A percentile compares a stretch with the other conserved stretches of the same genome.
These are phyloP conservation scores for Lasioglossum lativentre DNA, from an alignment of 2,888 invertebrate genomes.

Conservation along the genomic window DNA sequence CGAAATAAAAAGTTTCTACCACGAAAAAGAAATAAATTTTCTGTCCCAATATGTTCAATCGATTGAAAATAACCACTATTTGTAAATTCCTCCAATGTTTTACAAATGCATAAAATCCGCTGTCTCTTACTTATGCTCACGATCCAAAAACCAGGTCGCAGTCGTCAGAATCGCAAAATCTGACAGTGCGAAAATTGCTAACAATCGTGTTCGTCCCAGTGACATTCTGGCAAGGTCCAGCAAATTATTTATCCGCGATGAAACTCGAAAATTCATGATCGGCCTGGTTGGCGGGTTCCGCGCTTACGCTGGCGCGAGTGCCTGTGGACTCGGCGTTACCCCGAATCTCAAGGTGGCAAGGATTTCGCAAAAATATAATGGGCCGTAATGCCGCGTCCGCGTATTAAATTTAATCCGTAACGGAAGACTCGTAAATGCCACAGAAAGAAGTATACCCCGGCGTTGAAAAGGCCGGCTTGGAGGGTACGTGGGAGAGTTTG, in stretches of 20 bases:
- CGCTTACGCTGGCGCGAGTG: constrained; percentile 7
- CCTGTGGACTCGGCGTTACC: background rate
- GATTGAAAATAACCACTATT: too few relatives aligned
- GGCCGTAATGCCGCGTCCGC: constrained; percentile 30
- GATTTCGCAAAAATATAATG: constrained; percentile 55
- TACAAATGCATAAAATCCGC: too few relatives aligned
- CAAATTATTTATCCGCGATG: background rate
- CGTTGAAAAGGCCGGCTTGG: background rate
- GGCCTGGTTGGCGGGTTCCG: background rate
- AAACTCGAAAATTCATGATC: background rate
- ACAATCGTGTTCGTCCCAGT: too few relatives aligned
- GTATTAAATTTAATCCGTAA: constrained; percentile 66
- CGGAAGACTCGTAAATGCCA: constrained; percentile 43
- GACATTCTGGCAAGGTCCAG: too few relatives aligned
- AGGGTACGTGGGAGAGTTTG: background rate
- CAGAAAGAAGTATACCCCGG: constrained; percentile 12
- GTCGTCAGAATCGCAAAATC: too few relatives aligned
- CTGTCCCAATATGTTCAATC: too few relatives aligned
- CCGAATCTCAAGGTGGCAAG: constrained; percentile 2
- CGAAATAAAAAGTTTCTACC: too few relatives aligned
- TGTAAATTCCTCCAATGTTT: too few relatives aligned
- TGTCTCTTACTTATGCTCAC: too few relatives aligned
- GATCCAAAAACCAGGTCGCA: too few relatives aligned
- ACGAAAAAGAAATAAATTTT: too few relatives aligned
- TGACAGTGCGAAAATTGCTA: too few relatives aligned